phyloP scores from a whole-genome alignment of 2,113 vertebrate genomes.

The Mystacornis crossleyi region DNA sequence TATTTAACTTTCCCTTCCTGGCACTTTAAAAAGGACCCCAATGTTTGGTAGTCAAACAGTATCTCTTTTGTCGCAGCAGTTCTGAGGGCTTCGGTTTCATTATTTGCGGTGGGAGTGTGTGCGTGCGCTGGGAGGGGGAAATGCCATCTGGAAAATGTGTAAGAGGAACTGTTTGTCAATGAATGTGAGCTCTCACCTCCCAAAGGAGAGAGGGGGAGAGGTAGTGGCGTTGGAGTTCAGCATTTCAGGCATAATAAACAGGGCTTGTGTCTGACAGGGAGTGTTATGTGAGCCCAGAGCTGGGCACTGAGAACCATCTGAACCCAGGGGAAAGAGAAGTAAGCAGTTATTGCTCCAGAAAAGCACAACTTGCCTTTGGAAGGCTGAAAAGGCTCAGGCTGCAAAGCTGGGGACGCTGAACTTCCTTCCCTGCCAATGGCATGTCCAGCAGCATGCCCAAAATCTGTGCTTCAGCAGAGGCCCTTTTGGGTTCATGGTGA shows the following conservation, averaged over 20 bases:
- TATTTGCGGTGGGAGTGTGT: background rate
- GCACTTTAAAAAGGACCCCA: background rate
- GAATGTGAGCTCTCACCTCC: constrained; percentile 53
- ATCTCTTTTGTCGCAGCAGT: background rate
- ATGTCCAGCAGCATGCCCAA: background rate
- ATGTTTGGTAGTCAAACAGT: constrained; percentile 21
- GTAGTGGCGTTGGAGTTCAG: background rate
- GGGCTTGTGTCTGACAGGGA: background rate
- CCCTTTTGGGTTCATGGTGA: accelerated
- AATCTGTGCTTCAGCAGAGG: background rate
- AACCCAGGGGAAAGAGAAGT: background rate
- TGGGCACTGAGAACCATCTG: accelerated
- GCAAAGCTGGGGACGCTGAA: background rate
- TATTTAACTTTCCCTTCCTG: background rate
- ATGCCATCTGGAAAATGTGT: constrained; percentile 26
- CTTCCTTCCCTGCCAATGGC: background rate
- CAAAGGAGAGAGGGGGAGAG: background rate
- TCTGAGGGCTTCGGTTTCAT: background rate
- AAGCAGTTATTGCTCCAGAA: background rate
- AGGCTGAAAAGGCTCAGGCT: background rate
- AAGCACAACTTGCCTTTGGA: background rate
- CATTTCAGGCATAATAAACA: constrained; percentile 3
- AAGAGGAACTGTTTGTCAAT: constrained; percentile 22
- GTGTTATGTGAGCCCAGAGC: background rate
- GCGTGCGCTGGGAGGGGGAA: background rate